A percentile compares a stretch with the other conserved stretches of the same genome.
Evolutionary conservation across 2,888 invertebrate species (phyloP).

Genomic region (Agrenia bidenticulata): DNA sequence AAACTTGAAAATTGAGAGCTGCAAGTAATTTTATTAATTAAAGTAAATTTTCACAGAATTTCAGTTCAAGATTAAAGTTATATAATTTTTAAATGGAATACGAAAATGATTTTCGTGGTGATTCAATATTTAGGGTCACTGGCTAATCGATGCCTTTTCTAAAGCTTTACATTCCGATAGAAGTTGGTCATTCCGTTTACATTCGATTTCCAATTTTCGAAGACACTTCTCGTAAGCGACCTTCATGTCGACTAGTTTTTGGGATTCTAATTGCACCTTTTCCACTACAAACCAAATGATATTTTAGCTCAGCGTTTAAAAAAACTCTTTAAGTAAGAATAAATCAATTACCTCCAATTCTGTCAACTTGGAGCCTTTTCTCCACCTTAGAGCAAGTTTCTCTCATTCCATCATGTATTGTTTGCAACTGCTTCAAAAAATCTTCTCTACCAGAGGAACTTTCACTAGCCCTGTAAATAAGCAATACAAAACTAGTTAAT

Average conservation of each 20-base stretch:
- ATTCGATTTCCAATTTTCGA: slow-evolving; percentile 45
- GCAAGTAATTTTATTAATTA: no score
- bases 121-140: no score
- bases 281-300: slow-evolving; percentile 34
- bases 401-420: slow-evolving; percentile 47
- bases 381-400: slow-evolving; percentile 49
- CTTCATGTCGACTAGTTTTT: slow-evolving; percentile 45
- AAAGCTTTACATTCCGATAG: slow-evolving; percentile 42
- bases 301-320: not conserved
- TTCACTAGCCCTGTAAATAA: slow-evolving; percentile 33
- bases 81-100: no score
- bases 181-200: slow-evolving; percentile 44
- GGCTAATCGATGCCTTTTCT: slow-evolving; percentile 18
- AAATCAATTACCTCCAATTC: slow-evolving; percentile 37
- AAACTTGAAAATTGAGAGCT: no score
- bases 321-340: not conserved
- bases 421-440: slow-evolving; percentile 46
- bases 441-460: slow-evolving; percentile 47
- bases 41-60: no score
- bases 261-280: slow-evolving; percentile 46
- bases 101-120: no score
- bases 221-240: slow-evolving; percentile 50
- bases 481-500: slow-evolving; percentile 17
- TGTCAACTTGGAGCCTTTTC: slow-evolving; percentile 43
- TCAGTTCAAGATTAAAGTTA: no score